Evolutionary conservation across 2,113 vertebrate species (phyloP), one percentile per base, ranked within the genome.

Genomic region (Castor canadensis): DNA sequence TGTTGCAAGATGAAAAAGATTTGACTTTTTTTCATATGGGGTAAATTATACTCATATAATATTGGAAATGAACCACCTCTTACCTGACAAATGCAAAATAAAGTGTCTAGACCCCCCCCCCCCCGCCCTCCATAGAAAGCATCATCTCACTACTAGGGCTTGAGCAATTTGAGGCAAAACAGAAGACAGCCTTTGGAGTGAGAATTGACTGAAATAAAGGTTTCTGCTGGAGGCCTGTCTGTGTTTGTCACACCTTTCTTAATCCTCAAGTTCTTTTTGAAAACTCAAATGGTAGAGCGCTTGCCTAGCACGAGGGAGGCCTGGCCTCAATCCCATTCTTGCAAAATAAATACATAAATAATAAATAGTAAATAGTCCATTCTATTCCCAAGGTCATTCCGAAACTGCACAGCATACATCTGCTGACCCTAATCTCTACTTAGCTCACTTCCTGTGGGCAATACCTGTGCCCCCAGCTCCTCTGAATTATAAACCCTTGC

Each of bases 1-100:
- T 92, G n/a, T 79, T 93, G 54, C 38, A 82, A 72, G 32, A 71
- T 85, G 79, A 94, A 86, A 95, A 94, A 73, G 67, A 19, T 6
- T n/a, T 38, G n/a, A 43, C 43, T 38, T 15, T 19, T 67, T 75
- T 93, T 43, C 47, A 43, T 67, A 40, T 85, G 58, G 60, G 81
- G 38, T 67, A 85, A 90, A 84, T 35, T 60, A 20, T 2, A 52
- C 62, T 91, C 47, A 66, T 28, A 40, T 0, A 72, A 9, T 54
- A 72, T 75, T 79, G 56, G 22, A 95, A 35, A 85, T 26, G 38
- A 67, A 84, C 73, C 13, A 47, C 11, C 54, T 91, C 16, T 77
- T 77, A 43, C 67, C 62, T 93, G 87, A 93, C 12, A 86, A 66
- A 87, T 73, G 54, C 20, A 66, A 66, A 91, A 35, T 40, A 72